Base-by-base conservation (phyloP, 2,797 vertebrate species). In the Schizopygopsis malacanthus region DNA sequence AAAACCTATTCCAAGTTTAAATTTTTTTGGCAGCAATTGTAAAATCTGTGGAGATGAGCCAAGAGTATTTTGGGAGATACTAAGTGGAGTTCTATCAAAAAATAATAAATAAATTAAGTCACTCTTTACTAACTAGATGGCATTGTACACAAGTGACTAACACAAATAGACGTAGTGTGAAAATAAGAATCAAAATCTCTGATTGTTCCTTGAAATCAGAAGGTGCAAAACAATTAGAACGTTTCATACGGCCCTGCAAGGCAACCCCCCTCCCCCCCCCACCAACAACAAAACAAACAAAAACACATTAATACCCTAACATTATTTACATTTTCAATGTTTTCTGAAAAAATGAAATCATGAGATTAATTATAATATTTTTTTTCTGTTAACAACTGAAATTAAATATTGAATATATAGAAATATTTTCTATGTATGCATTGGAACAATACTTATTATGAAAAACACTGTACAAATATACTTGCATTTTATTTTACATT, bases 1-100 rank as follows among this genome's bases (percentile, higher is more conserved):
- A 83, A 88, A 89, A 90, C 78, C 80, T 59, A 89, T 85, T 80
- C 37, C 84, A 87, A 89, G 91, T 92, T 91, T 86, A n/a, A 18
- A 87, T 91, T 70, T 61, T 52, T 65, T 65, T 65, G 52, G 80
- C 87, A 75, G 79, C 33, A 79, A 79, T 65, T 28, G 59, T 72
- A 56, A 81, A 54, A 54, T 70, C 20, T 39, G 28, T 81, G 63
- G 69, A 59, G 65, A 56, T 43, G 13, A 82, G 81, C 12, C 65
- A 81, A n/a, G 15, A 13, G 59, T 67, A 37, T 81, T 81, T 70
- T 69, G 10, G 45, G 45, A 52, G 63, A 69, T 18, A 52, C 0
- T 47, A 20, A 65, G 41, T 33, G 41, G 16, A 79, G 43, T 37
- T 80, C 67, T 79, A 20, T 9, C 10, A 5, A 39, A 39, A 39